Conservation (phyloP, 2,113 vertebrate species). For the Sterrhoptilus dennistouni region DNA sequence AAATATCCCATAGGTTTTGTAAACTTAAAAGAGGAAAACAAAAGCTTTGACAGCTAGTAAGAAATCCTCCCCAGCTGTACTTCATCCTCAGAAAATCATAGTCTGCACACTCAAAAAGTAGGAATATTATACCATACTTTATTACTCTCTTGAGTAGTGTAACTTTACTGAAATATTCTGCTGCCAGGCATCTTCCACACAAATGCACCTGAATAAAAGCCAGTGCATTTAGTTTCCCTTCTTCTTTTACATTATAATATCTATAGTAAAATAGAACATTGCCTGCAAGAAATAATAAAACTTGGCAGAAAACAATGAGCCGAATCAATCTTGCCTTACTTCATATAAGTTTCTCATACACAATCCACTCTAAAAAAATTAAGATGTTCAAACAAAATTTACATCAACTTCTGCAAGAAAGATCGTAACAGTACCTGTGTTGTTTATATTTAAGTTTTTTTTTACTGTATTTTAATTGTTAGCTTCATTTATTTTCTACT, state of each 20-base stretch:
- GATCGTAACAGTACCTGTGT: not conserved
- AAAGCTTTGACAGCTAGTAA: not conserved
- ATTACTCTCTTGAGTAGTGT: not conserved
- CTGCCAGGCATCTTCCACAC: not conserved
- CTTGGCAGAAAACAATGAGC: not conserved
- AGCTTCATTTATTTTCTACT: not conserved
- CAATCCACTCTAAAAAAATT: not conserved
- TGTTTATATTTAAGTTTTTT: not conserved
- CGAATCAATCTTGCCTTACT: not conserved
- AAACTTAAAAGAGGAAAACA: not conserved
- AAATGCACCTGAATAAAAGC: not conserved
- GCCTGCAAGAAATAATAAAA: not conserved
- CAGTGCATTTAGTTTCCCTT: not conserved
- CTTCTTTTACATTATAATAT: not conserved
- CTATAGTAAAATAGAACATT: not conserved
- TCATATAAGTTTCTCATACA: not conserved
- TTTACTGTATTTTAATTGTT: not conserved
- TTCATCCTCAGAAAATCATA: not conserved
- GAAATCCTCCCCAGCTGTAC: not conserved
- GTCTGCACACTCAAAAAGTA: not conserved
- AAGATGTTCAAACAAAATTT: not conserved
- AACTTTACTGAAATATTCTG: not conserved
- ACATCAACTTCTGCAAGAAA: not conserved
- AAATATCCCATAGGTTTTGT: not conserved
- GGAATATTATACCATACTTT: not conserved